Evolutionary conservation across 2,797 vertebrate genomes (phyloP).

Genomic region (Liparis tanakae): DNA sequence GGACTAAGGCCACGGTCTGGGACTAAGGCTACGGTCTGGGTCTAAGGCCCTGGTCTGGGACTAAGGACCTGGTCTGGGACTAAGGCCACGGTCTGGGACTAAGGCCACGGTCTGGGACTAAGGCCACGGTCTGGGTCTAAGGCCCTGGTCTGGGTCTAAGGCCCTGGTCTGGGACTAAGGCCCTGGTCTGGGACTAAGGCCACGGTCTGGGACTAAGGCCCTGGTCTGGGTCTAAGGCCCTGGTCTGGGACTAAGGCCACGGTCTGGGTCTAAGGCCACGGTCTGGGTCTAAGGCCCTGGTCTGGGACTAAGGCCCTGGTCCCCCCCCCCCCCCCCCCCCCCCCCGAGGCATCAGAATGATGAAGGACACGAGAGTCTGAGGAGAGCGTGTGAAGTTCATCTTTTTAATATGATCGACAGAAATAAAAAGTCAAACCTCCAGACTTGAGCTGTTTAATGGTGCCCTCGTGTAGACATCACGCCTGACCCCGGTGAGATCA

Average conservation of each 20-base stretch:
- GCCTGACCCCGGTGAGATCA: constrained; percentile 19
- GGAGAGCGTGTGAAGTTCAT: constrained; percentile 59
- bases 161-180: constrained; percentile 25
- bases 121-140: constrained; percentile 29
- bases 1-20: constrained; percentile 17
- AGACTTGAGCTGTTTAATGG: neutral
- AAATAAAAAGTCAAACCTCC: neutral
- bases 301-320: too few relatives aligned
- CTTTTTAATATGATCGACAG: constrained; percentile 39
- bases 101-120: constrained; percentile 29
- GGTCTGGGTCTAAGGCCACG: constrained; percentile 28
- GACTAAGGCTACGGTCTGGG: too few relatives aligned
- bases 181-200: constrained; percentile 37
- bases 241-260: neutral
- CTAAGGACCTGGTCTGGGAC: neutral
- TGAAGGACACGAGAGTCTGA: constrained; percentile 17
- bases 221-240: too few relatives aligned
- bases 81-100: too few relatives aligned
- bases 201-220: constrained; percentile 27
- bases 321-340: too few relatives aligned
- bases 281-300: constrained; percentile 26
- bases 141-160: too few relatives aligned
- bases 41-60: too few relatives aligned
- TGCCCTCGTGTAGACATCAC: constrained; percentile 1
- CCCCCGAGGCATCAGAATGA: neutral